Evolutionary conservation across 2,113 vertebrate genomes (phyloP).

Genomic region (Takifugu flavidus): DNA sequence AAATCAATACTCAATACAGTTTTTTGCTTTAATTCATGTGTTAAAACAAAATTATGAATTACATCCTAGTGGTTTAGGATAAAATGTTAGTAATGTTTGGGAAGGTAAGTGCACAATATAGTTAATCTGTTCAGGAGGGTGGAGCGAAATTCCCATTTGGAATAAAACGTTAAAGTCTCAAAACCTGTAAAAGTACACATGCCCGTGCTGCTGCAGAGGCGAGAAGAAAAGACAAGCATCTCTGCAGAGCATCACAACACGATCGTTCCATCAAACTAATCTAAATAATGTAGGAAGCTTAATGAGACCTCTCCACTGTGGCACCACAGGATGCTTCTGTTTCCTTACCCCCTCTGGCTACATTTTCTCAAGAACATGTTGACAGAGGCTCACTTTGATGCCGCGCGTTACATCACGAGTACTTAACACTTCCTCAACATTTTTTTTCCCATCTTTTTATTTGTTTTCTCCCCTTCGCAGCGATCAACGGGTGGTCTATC

Average conservation of each 20-base stretch:
- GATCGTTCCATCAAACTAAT: constrained; percentile 41
- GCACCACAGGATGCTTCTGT: constrained; percentile 2
- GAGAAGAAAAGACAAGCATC: constrained; percentile 4
- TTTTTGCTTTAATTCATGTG: background rate
- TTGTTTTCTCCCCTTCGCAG: constrained; percentile 67
- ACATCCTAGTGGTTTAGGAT: too few species aligned
- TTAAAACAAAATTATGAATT: background rate
- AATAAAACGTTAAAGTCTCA: background rate
- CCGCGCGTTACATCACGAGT: background rate
- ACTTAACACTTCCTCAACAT: background rate
- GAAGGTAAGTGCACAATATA: too few species aligned
- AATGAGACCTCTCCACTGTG: constrained; percentile 39
- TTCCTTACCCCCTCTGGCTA: constrained; percentile 2
- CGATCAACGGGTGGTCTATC: constrained; percentile 79
- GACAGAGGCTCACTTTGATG: constrained; percentile 29
- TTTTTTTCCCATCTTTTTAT: background rate
- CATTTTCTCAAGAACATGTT: constrained; percentile 17
- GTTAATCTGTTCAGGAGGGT: too few species aligned
- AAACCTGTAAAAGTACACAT: background rate
- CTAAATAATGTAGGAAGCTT: constrained; percentile 56
- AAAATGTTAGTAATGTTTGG: too few species aligned
- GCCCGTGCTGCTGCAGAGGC: background rate
- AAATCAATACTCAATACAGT: constrained; percentile 9
- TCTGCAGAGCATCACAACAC: constrained; percentile 33
- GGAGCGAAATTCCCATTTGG: too few species aligned